A percentile compares a stretch with the other conserved stretches of the same genome.
Evolutionary conservation across 2,888 invertebrate genomes (phyloP).

Genomic region (Epinotia demarniana): DNA sequence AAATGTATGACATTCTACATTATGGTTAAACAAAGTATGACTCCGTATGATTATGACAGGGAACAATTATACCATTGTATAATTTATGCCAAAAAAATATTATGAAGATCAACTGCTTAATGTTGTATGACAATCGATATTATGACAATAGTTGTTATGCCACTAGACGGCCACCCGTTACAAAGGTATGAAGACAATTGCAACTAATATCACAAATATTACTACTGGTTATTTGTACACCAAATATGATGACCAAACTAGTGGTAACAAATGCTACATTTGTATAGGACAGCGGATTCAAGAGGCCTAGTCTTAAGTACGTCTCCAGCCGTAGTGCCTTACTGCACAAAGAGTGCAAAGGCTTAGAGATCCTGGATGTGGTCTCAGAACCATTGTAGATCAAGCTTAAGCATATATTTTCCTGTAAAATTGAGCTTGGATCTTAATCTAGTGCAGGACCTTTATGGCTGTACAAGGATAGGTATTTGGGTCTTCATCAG

Average conservation of each 20-base stretch:
- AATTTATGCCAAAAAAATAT: too few relatives aligned
- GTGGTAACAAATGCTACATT: background rate
- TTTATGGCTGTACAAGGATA: background rate
- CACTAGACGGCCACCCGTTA: too few relatives aligned
- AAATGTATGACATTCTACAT: too few relatives aligned
- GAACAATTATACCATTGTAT: too few relatives aligned
- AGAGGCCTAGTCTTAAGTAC: slow-evolving; percentile 50
- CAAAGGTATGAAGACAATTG: too few relatives aligned
- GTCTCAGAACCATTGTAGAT: slow-evolving; percentile 8
- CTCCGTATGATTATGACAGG: too few relatives aligned
- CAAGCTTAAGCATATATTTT: slow-evolving; percentile 21
- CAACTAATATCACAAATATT: too few relatives aligned
- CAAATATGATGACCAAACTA: background rate
- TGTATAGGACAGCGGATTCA: slow-evolving; percentile 22
- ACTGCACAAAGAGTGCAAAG: slow-evolving; percentile 28
- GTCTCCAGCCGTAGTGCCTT: slow-evolving; percentile 51
- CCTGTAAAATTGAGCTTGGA: background rate
- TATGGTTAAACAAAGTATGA: too few relatives aligned
- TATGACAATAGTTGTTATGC: too few relatives aligned
- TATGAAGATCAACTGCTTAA: too few relatives aligned
- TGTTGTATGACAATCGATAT: too few relatives aligned
- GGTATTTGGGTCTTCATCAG: slow-evolving; percentile 19
- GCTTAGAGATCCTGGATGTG: slow-evolving; percentile 28
- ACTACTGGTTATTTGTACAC: background rate
- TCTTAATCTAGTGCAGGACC: background rate